These are phyloP conservation scores for Nanger granti DNA, from an alignment of 2,113 vertebrate genomes.

Conservation along the genomic window DNA sequence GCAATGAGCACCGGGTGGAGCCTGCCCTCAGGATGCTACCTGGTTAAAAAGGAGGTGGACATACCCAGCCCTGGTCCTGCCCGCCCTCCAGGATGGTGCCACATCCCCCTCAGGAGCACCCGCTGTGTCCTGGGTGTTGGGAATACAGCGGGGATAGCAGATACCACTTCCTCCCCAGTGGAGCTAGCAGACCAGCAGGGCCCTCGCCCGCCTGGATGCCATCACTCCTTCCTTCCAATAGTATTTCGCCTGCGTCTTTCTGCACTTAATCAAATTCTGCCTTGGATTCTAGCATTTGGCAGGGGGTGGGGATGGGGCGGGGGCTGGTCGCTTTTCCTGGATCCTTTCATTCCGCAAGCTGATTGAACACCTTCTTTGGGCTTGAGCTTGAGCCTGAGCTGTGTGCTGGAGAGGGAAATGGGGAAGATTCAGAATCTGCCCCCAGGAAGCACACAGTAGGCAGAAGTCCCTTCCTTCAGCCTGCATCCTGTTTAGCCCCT, in stretches of 20 bases:
- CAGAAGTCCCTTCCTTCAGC: background rate
- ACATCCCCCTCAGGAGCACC: background rate
- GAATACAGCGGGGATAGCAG: fast-evolving
- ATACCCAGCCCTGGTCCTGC: background rate
- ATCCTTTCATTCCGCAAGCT: background rate
- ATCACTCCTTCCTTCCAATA: background rate
- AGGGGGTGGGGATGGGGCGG: background rate
- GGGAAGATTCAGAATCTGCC: background rate
- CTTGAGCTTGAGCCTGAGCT: background rate
- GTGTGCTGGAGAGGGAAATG: background rate
- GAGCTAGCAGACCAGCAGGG: background rate
- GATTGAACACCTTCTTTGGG: background rate
- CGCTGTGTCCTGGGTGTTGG: background rate
- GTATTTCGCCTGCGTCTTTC: background rate
- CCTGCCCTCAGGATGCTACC: background rate
- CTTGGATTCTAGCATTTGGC: background rate
- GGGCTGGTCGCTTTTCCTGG: background rate
- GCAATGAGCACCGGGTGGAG: background rate
- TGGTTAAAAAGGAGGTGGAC: background rate
- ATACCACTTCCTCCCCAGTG: background rate
- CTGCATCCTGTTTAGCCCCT: background rate
- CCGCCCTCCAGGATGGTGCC: background rate
- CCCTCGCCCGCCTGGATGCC: background rate
- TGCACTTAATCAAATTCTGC: background rate
- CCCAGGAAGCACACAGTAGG: background rate